Conservation (phyloP, 2,888 invertebrate species). For the Hoplodrina blanda region DNA sequence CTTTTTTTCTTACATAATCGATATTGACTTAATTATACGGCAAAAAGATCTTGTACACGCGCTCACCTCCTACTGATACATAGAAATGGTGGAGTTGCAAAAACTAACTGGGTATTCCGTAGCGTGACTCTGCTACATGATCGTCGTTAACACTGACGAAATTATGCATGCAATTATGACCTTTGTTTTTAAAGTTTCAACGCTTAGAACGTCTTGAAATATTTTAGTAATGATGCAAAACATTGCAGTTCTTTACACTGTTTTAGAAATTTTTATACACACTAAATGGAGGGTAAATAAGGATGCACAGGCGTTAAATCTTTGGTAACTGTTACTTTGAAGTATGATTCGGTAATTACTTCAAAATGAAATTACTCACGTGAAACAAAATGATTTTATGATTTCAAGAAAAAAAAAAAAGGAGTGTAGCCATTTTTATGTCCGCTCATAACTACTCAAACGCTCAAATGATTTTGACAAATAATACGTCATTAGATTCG, state of each 20-base stretch:
- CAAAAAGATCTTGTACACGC: constrained; percentile 63
- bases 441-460: no score
- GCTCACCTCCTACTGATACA: constrained; percentile 47
- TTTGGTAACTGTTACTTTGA: constrained; percentile 43
- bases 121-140: constrained; percentile 49
- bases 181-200: not conserved
- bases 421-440: no score
- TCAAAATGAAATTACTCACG: constrained; percentile 21
- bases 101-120: constrained; percentile 62
- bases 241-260: constrained; percentile 23
- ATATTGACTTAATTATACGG: constrained; percentile 61
- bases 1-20: constrained; percentile 58
- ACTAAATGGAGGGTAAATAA: constrained; percentile 42
- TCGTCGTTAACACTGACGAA: constrained; percentile 41
- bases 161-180: constrained; percentile 48
- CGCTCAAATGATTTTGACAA: no score
- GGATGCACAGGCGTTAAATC: constrained; percentile 34
- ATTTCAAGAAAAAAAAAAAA: no score
- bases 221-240: not conserved
- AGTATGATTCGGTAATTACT: constrained; percentile 34
- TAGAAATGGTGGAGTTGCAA: constrained; percentile 57
- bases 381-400: not conserved
- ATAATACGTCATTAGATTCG: no score
- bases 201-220: not conserved
- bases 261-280: constrained; percentile 35